These are phyloP conservation scores for Drosophila tanythrix DNA, from an alignment of 2,888 invertebrate genomes.

Conservation along the genomic window DNA sequence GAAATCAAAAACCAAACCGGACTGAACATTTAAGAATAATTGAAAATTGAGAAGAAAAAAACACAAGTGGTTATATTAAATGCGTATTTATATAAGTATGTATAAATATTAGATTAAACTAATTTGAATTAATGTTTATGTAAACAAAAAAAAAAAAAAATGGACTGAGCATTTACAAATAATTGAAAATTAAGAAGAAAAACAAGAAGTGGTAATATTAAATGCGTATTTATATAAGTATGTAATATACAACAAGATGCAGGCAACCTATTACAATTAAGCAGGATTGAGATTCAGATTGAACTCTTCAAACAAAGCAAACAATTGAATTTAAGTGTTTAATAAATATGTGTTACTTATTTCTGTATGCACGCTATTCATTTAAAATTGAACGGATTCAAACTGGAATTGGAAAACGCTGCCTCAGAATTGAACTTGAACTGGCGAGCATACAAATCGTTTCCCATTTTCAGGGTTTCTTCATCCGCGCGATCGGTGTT, in stretches of 20 bases:
- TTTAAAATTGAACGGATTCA: conserved; percentile 59
- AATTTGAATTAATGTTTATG: conserved; percentile 68
- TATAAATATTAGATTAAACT: conserved; percentile 69
- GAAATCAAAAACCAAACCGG: too few species aligned
- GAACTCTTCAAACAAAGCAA: conserved; percentile 49
- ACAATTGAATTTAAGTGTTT: conserved; percentile 78
- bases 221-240: conserved; percentile 57
- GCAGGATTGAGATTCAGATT: conserved; percentile 62
- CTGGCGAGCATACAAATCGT: conserved; percentile 36
- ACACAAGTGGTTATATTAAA: too few species aligned
- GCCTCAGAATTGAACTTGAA: conserved; percentile 26
- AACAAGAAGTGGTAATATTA: conserved; percentile 40
- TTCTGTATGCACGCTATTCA: conserved; percentile 1
- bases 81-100: too few species aligned
- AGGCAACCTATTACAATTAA: conserved; percentile 49
- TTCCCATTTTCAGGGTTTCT: conserved; percentile 53
- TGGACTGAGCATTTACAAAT: conserved; percentile 82
- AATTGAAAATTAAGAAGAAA: conserved; percentile 25
- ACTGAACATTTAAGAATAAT: too few species aligned
- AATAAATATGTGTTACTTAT: conserved; percentile 73
- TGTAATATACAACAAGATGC: conserved; percentile 49
- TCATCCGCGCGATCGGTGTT: conserved; percentile 67
- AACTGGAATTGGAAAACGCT: conserved; percentile 46
- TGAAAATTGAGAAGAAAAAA: too few species aligned
- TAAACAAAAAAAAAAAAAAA: conserved; percentile 68